These are phyloP conservation scores for Drosophila ezoana DNA, from an alignment of 2,888 invertebrate genomes.

Conservation along the genomic window DNA sequence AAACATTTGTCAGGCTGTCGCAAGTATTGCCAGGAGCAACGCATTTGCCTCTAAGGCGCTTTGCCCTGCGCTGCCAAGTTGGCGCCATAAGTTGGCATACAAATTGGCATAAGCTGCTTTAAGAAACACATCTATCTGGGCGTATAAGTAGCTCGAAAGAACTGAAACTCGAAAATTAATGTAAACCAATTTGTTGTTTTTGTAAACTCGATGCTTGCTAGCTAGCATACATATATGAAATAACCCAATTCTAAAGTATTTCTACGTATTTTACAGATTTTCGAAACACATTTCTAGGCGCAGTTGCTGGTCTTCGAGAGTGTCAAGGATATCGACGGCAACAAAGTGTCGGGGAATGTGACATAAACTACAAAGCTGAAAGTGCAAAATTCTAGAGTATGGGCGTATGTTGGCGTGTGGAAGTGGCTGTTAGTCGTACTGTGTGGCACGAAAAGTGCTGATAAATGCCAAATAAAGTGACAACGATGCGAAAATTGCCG, in stretches of 20 bases:
- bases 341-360: constrained; percentile 38
- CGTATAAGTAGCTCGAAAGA: not conserved
- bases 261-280: constrained; percentile 67
- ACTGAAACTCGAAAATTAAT: constrained; percentile 29
- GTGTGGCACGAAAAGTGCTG: constrained; percentile 46
- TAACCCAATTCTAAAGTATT: constrained; percentile 10
- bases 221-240: constrained; percentile 11
- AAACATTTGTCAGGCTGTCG: constrained; percentile 21
- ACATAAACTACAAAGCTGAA: constrained; percentile 28
- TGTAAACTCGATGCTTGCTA: constrained; percentile 7
- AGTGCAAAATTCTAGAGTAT: constrained; percentile 16
- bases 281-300: constrained; percentile 80
- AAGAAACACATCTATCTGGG: not conserved
- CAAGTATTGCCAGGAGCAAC: constrained; percentile 12
- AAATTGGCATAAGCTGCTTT: constrained; percentile 70
- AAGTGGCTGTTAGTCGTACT: constrained; percentile 25
- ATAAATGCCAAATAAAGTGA: constrained; percentile 79
- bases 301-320: constrained; percentile 15
- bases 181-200: constrained; percentile 31
- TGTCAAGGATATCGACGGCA: constrained; percentile 1
- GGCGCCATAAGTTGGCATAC: constrained; percentile 47
- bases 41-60: constrained; percentile 33
- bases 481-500: constrained; percentile 67
- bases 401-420: constrained; percentile 6
- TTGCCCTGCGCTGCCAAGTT: constrained; percentile 32